Conservation (phyloP, 30 jellyfish, hydroid and myxozoan genomes). For the Mastigias papua region DNA sequence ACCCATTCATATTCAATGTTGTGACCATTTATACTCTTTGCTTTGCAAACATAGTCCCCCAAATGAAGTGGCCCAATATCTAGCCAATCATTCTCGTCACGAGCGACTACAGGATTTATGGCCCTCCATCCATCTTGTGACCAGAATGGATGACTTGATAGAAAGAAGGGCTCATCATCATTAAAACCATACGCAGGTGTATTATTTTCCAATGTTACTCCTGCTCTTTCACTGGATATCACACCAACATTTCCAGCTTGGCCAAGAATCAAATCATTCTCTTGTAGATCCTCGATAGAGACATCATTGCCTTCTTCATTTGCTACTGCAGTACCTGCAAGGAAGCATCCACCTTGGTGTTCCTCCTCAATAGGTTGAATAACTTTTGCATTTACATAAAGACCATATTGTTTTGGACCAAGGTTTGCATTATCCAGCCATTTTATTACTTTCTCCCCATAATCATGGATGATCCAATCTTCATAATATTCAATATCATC, state of each 20-base stretch:
- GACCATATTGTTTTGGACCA: slow-evolving; percentile 26
- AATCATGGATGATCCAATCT: too few relatives aligned
- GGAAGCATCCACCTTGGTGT: slow-evolving; percentile 20
- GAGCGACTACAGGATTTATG: slow-evolving; percentile 44
- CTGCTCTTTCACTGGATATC: slow-evolving; percentile 41
- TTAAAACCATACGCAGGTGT: slow-evolving; percentile 55
- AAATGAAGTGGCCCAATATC: slow-evolving; percentile 49
- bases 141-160: slow-evolving; percentile 71
- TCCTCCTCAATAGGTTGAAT: background rate
- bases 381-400: background rate
- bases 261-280: slow-evolving; percentile 31
- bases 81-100: slow-evolving; percentile 43
- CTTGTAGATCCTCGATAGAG: slow-evolving; percentile 31
- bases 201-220: background rate
- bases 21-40: background rate
- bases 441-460: too few relatives aligned
- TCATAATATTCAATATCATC: too few relatives aligned
- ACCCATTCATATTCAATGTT: slow-evolving; percentile 52
- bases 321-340: slow-evolving; percentile 25
- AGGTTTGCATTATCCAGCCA: background rate
- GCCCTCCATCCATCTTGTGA: slow-evolving; percentile 79
- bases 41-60: slow-evolving; percentile 58
- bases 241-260: slow-evolving; percentile 24
- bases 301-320: background rate
- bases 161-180: slow-evolving; percentile 41